A percentile compares a stretch with the other conserved stretches of the same genome.
phyloP scores from a whole-genome alignment of 2,888 invertebrate genomes.

The Apoda limacodes region DNA sequence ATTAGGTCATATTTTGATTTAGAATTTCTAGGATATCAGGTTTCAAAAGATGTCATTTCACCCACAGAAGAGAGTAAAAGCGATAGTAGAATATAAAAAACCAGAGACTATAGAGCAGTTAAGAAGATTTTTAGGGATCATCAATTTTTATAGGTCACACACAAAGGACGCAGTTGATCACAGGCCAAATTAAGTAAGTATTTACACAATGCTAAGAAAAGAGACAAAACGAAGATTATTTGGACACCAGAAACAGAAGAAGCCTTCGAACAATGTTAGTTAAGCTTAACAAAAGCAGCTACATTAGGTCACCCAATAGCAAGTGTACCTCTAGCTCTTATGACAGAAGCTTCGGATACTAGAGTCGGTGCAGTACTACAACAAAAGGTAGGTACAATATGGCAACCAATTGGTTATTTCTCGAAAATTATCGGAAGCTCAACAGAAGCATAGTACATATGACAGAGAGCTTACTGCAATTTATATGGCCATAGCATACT shows the following conservation, averaged over 20 bases:
- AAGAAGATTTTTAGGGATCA: slow-evolving; percentile 11
- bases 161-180: slow-evolving; percentile 2
- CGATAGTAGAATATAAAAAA: slow-evolving; percentile 12
- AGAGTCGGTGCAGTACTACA: slow-evolving; percentile 30
- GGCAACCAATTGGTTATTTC: slow-evolving; percentile 9
- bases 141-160: slow-evolving; percentile 11
- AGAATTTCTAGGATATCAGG: slow-evolving; percentile 13
- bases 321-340: slow-evolving; percentile 18
- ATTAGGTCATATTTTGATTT: slow-evolving; percentile 9
- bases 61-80: slow-evolving; percentile 13
- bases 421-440: slow-evolving; percentile 1
- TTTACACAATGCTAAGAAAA: slow-evolving; percentile 15
- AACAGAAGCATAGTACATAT: slow-evolving; percentile 8
- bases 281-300: slow-evolving; percentile 11
- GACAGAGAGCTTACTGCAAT: slow-evolving; percentile 15
- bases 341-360: slow-evolving; percentile 24
- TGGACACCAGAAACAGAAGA: slow-evolving; percentile 15
- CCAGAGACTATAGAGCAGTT: slow-evolving; percentile 11
- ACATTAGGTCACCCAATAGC: slow-evolving; percentile 10
- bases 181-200: slow-evolving; percentile 7
- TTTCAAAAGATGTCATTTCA: slow-evolving; percentile 6
- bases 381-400: slow-evolving; percentile 19
- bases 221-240: slow-evolving; percentile 17
- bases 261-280: slow-evolving; percentile 15
- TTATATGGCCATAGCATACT: slow-evolving; percentile 14